Evolutionary conservation across 2,797 vertebrate genomes (phyloP).

Genomic region (Amblyraja radiata): DNA sequence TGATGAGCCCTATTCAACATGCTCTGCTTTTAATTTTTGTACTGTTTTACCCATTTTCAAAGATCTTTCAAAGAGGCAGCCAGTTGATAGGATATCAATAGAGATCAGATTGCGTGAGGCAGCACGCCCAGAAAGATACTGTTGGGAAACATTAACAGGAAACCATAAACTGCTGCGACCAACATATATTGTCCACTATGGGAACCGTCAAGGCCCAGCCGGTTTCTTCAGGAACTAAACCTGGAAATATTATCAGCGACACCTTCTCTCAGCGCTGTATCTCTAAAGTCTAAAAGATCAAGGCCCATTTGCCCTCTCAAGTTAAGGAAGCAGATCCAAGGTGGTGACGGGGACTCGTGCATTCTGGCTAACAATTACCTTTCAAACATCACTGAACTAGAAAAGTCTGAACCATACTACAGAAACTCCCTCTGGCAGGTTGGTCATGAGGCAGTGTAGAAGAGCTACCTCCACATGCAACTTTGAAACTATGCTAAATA

Average conservation of each 20-base stretch:
- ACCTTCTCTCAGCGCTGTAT: too few relatives aligned
- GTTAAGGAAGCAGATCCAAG: background rate
- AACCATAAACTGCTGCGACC: background rate
- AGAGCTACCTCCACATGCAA: too few relatives aligned
- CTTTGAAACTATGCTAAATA: too few relatives aligned
- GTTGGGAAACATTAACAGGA: background rate
- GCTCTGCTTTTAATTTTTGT: background rate
- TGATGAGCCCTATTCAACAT: background rate
- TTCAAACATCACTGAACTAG: background rate
- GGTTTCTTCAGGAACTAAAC: background rate
- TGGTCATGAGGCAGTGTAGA: too few relatives aligned
- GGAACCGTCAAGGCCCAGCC: background rate
- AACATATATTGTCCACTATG: background rate
- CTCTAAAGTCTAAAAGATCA: background rate
- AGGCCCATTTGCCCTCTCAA: background rate
- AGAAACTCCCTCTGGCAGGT: too few relatives aligned
- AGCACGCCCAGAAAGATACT: background rate
- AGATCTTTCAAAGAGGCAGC: background rate
- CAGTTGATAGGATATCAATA: background rate
- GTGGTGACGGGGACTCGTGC: background rate
- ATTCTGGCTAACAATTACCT: background rate
- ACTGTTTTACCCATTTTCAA: background rate
- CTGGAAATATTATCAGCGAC: background rate
- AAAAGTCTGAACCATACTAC: too few relatives aligned
- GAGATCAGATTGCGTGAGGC: background rate